These are phyloP conservation scores for Fulmarus glacialis DNA, from an alignment of 2,113 vertebrate genomes.

Conservation along the genomic window DNA sequence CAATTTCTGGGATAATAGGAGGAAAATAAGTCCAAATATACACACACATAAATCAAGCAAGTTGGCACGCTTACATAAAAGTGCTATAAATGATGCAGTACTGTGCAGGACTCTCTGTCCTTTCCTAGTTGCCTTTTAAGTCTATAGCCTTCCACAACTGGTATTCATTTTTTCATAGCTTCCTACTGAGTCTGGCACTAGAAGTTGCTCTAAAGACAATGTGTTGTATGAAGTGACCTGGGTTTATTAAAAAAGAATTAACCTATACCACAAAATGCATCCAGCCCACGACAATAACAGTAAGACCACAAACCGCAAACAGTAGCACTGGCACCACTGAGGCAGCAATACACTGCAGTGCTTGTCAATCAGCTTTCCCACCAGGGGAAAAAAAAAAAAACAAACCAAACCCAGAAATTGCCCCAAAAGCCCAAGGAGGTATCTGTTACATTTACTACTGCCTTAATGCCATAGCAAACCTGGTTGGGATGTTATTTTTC, in stretches of 20 bases:
- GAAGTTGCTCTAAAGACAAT: not conserved
- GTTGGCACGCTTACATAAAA: not conserved
- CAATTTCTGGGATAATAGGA: not conserved
- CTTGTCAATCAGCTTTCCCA: not conserved
- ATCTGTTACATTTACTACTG: not conserved
- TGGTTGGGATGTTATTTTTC: not conserved
- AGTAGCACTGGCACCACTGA: not conserved
- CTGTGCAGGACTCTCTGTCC: not conserved
- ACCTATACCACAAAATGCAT: not conserved
- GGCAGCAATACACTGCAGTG: not conserved
- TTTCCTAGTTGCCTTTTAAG: not conserved
- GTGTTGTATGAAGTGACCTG: not conserved
- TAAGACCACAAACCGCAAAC: not conserved
- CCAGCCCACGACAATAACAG: not conserved
- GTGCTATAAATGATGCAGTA: not conserved
- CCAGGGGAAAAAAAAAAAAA: not conserved
- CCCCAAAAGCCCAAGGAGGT: not conserved
- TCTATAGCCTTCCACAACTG: not conserved
- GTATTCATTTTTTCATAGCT: not conserved
- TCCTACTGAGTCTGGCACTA: not conserved
- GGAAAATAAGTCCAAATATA: constrained; percentile 37
- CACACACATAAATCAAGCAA: constrained; percentile 9
- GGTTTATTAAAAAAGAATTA: not conserved
- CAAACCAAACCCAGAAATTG: not conserved
- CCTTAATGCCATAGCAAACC: not conserved